Conservation (phyloP, 2,797 vertebrate genomes). For the Propithecus perrieri region DNA sequence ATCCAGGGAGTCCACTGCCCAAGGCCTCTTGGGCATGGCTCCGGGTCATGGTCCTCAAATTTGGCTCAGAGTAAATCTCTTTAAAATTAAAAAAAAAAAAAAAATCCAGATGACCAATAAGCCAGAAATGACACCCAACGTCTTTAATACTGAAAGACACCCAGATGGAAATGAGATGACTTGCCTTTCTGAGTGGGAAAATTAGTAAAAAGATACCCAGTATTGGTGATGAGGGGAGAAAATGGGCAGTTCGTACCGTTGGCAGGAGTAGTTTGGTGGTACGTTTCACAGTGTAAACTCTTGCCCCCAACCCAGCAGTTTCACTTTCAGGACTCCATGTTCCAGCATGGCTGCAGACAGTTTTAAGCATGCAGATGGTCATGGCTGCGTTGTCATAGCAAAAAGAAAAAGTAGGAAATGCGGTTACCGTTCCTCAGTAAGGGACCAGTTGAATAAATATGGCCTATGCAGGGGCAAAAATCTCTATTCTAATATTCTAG, state of each 20-base stretch:
- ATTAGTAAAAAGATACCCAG: not conserved
- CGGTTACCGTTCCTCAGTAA: too few species aligned
- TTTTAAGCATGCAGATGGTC: not conserved
- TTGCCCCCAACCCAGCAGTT: not conserved
- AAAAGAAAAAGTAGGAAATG: too few species aligned
- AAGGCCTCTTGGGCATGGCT: too few species aligned
- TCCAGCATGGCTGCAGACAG: not conserved
- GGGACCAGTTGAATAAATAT: too few species aligned
- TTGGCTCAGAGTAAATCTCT: too few species aligned
- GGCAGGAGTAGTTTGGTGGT: not conserved
- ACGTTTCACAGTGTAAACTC: not conserved
- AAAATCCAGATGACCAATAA: not conserved
- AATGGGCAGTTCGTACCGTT: rapidly evolving
- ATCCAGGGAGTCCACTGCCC: not conserved
- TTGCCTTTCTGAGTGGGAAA: too few species aligned
- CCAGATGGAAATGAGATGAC: not conserved
- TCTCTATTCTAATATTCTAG: too few species aligned
- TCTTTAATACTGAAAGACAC: not conserved
- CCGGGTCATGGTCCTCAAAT: too few species aligned
- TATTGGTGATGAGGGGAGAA: not conserved
- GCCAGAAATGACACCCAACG: not conserved
- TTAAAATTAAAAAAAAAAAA: not conserved
- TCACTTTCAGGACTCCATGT: not conserved
- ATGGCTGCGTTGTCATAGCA: too few species aligned
- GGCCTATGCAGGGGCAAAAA: too few species aligned